A percentile compares a stretch with the other conserved stretches of the same genome.
phyloP scores from a whole-genome alignment of 2,888 invertebrate genomes.

The Leptura quadrifasciata region DNA sequence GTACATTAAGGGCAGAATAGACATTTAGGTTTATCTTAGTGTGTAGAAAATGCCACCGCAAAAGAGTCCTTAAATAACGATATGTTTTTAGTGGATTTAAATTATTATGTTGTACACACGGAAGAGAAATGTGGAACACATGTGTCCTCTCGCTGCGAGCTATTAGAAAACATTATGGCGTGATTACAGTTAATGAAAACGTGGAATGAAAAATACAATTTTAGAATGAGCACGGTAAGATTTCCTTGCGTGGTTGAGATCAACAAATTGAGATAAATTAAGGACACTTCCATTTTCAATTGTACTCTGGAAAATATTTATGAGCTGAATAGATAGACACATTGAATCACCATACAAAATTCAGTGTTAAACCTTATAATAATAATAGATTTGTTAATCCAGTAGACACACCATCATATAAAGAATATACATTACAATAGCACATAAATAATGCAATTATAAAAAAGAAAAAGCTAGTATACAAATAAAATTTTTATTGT shows the following conservation, averaged over 20 bases:
- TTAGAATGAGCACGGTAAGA: not conserved
- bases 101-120: constrained; percentile 28
- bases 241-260: not conserved
- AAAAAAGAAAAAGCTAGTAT: too few relatives aligned
- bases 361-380: too few relatives aligned
- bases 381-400: too few relatives aligned
- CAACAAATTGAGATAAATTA: not conserved
- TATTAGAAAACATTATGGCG: constrained; percentile 27
- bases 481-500: too few relatives aligned
- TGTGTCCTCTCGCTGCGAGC: constrained; percentile 12
- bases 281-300: not conserved
- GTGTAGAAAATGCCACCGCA: constrained; percentile 26
- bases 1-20: constrained; percentile 34
- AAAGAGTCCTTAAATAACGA: constrained; percentile 37
- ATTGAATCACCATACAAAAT: too few relatives aligned
- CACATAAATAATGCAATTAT: too few relatives aligned
- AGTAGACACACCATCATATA: too few relatives aligned
- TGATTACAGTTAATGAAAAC: constrained; percentile 36
- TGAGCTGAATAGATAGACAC: too few relatives aligned
- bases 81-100: constrained; percentile 36
- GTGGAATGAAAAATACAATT: constrained; percentile 27
- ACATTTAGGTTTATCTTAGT: constrained; percentile 35
- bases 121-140: constrained; percentile 17
- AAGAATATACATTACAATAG: too few relatives aligned
- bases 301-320: not conserved